Percentiles rank a stretch among this genome's conserved stretches.
Conservation (phyloP, 2,113 vertebrate genomes). For the Eulemur rufifrons region DNA sequence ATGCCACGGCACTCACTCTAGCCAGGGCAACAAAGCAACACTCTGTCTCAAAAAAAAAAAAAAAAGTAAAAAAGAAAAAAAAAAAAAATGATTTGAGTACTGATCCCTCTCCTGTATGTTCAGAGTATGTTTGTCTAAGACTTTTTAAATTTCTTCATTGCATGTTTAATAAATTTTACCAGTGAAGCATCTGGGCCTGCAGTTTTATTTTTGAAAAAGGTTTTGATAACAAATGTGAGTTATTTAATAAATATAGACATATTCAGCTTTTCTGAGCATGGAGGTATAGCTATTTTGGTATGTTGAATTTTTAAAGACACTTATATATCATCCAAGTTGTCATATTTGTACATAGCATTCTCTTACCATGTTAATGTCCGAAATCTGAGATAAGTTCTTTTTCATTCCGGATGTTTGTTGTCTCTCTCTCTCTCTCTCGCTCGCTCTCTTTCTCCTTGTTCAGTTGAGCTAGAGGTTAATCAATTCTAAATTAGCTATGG, state of each 20-base stretch:
- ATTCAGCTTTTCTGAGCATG: not conserved
- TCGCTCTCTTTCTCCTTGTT: not conserved
- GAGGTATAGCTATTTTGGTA: not conserved
- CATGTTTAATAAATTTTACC: not conserved
- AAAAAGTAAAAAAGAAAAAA: too few relatives aligned
- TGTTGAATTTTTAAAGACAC: not conserved
- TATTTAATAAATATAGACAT: not conserved
- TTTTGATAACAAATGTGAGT: not conserved
- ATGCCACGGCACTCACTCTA: too few relatives aligned
- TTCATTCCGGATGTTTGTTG: not conserved
- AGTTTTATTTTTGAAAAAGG: not conserved
- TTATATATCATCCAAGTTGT: not conserved
- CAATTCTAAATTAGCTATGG: not conserved
- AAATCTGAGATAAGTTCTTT: not conserved
- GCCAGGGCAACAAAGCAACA: too few relatives aligned
- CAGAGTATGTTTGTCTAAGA: not conserved
- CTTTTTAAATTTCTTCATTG: not conserved
- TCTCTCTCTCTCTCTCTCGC: not conserved
- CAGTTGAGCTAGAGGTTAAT: not conserved
- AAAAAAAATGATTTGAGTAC: not conserved
- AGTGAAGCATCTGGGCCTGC: not conserved
- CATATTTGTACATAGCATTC: not conserved
- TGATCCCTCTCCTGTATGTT: not conserved
- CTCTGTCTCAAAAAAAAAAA: too few relatives aligned
- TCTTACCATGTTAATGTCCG: not conserved